Evolutionary conservation across 2,888 invertebrate genomes (phyloP), one percentile per base, ranked within the genome.

Genomic region (Stenurella melanura): DNA sequence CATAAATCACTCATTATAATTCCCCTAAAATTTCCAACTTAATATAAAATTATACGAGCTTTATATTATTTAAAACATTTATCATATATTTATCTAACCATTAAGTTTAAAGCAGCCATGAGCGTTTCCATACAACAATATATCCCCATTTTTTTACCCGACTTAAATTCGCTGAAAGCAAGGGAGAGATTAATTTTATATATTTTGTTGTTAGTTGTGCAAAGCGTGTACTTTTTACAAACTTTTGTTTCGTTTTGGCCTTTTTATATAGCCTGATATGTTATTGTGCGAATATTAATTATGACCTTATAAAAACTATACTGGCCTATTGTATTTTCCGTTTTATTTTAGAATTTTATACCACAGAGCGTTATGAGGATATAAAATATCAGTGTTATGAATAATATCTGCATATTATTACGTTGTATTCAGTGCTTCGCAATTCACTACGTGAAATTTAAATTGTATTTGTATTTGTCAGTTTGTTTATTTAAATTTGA

Each of bases 381-480:
- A 72, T 72, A 72, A 72, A 72, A 63, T 61, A 61, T 72, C 61
- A 63, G 61, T 9, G 72, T 38, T 60, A 38, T 72, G 61, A 72
- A 72, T 72, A 61, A 50, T 58, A 72, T 72, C 72, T 72, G 54
- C 61, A 72, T 72, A 72, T 63, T 61, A 72, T 72, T 72, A 63
- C 26, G 50, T 50, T 38, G 54, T 61, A 63, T 42, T 58, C 60
- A 60, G 56, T 56, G 30, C 26, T 57, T 18, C 69, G 38, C 15
- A 57, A 54, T 56, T 38, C 12, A 17, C 66, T 63, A 30, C 26
- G 30, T 54, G 66, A 66, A 66, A 30, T 63, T 34, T 18, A 54
- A 56, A 68, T 57, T 26, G 18, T 21, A 30, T 68, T 68, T 64
- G 38, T 30, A 61, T 34, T 34, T 60, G 26, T 60, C 60, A 26